Evolutionary conservation across 2,113 vertebrate species (phyloP), one percentile per base, ranked within the genome.

Genomic region (Forbesichthys papilliferus): DNA sequence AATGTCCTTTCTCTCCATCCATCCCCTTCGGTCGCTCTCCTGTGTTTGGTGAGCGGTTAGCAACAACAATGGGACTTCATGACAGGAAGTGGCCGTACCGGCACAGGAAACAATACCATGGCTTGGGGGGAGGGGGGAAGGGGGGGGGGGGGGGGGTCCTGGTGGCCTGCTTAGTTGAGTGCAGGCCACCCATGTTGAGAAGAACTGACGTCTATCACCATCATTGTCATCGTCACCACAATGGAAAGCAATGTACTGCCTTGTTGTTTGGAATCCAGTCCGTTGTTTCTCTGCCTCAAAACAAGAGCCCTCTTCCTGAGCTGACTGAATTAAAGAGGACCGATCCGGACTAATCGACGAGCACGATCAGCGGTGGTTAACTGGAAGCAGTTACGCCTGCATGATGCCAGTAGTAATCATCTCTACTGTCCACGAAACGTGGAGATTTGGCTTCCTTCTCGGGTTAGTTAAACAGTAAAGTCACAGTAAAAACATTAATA

Each of bases 31-130:
- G 3, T 16, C 55, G 5, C 36, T 47, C 59, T 46, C 46, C 59
- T 16, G 12, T 47, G 59, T 61, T 34, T 12, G 13, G 46, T n/a
- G 42, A 42, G 14, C 8, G 9, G 36, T 27, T 12, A 33, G 20
- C 33, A 33, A 27, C 18, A 58, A 34, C 56, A 58, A 51, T 51
- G 56, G 56, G 8, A 5, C 11, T 58, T 20, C 18, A 18, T 12
- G 56, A 10, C 79, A 88, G 84, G 86, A 90, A 88, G 76, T 79
- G 74, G 77, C 67, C 46, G 6, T n/a, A 78, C 70, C 78, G 20
- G 34, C 79, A 76, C 81, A 86, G 87, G 85, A 88, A 88, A 77
- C 73, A 64, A n/a, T 67, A 63, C 61, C 48, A 33, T 6, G 18
- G 49, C 5, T 8, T 42, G 36, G 36, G 1, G 3, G 36, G 7